Conservation (phyloP, 2,113 vertebrate species). For the Odobenus rosmarus region DNA sequence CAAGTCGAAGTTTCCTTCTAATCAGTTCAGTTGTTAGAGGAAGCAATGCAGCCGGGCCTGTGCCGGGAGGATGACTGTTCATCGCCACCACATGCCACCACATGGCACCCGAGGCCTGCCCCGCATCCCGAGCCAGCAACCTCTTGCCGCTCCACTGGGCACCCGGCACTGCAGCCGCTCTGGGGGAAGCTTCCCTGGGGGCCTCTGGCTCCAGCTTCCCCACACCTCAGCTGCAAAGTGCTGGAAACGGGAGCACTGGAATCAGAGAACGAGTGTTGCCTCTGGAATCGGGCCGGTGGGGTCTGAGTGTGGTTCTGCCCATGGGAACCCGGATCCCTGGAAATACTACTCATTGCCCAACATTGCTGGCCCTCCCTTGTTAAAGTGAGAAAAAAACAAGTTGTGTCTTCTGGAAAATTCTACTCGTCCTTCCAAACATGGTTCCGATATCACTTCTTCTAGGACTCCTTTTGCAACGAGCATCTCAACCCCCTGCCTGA, state of each 20-base stretch:
- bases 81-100: not conserved
- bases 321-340: too few relatives aligned
- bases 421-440: not conserved
- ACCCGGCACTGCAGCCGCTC: not conserved
- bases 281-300: not conserved
- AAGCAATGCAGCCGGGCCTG: constrained; percentile 70
- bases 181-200: not conserved
- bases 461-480: not conserved
- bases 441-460: not conserved
- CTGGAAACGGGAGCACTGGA: not conserved
- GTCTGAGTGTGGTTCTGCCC: not conserved
- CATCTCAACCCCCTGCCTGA: not conserved
- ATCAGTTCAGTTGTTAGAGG: constrained; percentile 86
- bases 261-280: not conserved
- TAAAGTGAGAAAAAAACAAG: not conserved
- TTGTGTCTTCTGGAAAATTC: not conserved
- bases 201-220: not conserved
- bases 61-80: constrained; percentile 3
- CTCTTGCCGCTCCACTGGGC: not conserved
- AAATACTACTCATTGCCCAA: accelerated
- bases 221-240: not conserved
- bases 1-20: constrained; percentile 85
- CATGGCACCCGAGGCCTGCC: not conserved
- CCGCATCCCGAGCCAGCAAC: not conserved
- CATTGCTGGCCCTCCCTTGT: not conserved